These are phyloP conservation scores for Gadus chalcogrammus DNA, from an alignment of 2,113 vertebrate species.

Conservation along the genomic window DNA sequence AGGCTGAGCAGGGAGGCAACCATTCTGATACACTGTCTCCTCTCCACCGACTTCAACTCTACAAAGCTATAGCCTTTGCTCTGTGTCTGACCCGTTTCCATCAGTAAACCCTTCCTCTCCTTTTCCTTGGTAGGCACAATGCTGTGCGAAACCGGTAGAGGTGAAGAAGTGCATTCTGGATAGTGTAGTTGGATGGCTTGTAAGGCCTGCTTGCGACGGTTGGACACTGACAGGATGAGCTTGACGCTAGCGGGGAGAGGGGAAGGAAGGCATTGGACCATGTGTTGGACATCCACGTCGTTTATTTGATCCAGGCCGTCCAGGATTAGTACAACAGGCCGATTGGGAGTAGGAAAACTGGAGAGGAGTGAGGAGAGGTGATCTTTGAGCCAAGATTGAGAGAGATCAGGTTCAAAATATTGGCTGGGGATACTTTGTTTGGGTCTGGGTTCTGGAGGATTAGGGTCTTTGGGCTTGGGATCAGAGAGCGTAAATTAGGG, in stretches of 20 bases:
- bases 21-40: slow-evolving; percentile 62
- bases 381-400: slow-evolving; percentile 49
- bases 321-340: slow-evolving; percentile 67
- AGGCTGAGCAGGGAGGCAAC: slow-evolving; percentile 56
- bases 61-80: slow-evolving; percentile 33
- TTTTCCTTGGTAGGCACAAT: slow-evolving; percentile 43
- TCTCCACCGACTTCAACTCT: slow-evolving; percentile 51
- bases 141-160: background rate
- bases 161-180: slow-evolving; percentile 26
- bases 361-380: slow-evolving; percentile 61
- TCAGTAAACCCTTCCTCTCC: slow-evolving; percentile 33
- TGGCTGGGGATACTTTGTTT: slow-evolving; percentile 1
- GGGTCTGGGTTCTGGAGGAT: background rate
- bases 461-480: background rate
- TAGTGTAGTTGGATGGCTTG: slow-evolving; percentile 42
- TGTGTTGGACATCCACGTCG: slow-evolving; percentile 17
- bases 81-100: slow-evolving; percentile 39
- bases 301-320: slow-evolving; percentile 68
- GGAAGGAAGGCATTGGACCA: slow-evolving; percentile 63
- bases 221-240: slow-evolving; percentile 63
- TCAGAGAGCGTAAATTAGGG: no score
- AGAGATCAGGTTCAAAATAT: slow-evolving; percentile 10
- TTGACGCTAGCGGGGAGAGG: slow-evolving; percentile 65
- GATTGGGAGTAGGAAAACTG: slow-evolving; percentile 43
- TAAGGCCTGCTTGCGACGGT: slow-evolving; percentile 38